Conservation (phyloP, 2,113 vertebrate species). For the Oreamnos americanus region DNA sequence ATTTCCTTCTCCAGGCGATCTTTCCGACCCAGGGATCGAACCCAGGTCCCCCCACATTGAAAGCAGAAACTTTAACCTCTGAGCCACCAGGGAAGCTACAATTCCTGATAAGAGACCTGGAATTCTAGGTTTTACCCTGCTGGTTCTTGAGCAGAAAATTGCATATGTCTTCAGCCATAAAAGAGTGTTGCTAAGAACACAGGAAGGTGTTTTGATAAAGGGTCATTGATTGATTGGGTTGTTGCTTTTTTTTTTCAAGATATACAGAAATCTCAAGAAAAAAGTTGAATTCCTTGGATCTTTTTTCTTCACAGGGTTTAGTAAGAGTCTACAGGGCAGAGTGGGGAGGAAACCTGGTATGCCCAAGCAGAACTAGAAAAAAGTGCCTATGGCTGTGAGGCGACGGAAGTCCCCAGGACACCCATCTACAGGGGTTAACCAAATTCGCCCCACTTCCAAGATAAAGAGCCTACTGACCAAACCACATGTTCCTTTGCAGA, state of each 20-base stretch:
- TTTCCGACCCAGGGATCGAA: no score
- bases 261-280: background rate
- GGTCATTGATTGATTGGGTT: background rate
- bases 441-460: background rate
- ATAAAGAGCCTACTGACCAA: background rate
- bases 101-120: background rate
- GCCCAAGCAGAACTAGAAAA: no score
- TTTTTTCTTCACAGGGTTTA: background rate
- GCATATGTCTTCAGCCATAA: background rate
- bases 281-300: background rate
- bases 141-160: background rate
- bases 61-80: no score
- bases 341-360: background rate
- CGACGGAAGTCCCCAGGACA: background rate
- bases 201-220: background rate
- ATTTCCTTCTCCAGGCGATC: no score
- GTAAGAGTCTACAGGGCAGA: background rate
- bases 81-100: no score
- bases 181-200: background rate
- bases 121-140: background rate
- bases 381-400: accelerated
- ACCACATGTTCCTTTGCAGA: no score
- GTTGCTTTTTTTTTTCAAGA: background rate
- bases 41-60: no score
- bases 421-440: no score